These are phyloP conservation scores for Meda fulgida DNA, from an alignment of 2,797 vertebrate species.

Conservation along the genomic window DNA sequence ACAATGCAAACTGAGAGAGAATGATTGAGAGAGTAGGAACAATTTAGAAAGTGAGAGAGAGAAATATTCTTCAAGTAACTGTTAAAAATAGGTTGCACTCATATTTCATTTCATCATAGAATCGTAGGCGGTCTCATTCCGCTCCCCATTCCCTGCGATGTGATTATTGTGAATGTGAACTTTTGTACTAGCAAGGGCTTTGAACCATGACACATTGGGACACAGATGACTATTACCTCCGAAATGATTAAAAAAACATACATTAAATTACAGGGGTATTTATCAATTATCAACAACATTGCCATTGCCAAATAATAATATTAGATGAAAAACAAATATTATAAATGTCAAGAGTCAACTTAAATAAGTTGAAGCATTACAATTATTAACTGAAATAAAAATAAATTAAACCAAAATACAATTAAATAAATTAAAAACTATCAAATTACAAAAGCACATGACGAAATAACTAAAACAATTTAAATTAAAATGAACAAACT, in stretches of 20 bases:
- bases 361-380: neutral
- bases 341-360: neutral
- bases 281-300: neutral
- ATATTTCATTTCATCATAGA: neutral
- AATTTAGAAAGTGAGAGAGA: constrained; percentile 4
- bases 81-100: neutral
- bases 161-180: neutral
- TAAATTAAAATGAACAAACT: too few relatives aligned
- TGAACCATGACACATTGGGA: neutral
- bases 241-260: neutral
- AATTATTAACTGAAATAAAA: neutral
- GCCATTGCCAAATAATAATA: neutral
- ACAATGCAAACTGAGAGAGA: constrained; percentile 87
- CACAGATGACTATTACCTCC: neutral
- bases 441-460: neutral
- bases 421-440: too few relatives aligned
- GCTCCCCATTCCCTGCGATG: neutral
- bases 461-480: neutral
- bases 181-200: neutral
- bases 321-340: neutral
- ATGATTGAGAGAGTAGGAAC: constrained; percentile 30
- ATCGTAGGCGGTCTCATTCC: neutral
- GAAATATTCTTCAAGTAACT: neutral
- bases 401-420: neutral
- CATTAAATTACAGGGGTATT: neutral